Percentiles rank a stretch among this genome's conserved stretches.
Evolutionary conservation across 2,113 vertebrate genomes (phyloP).

Genomic region (Donacobius atricapilla): DNA sequence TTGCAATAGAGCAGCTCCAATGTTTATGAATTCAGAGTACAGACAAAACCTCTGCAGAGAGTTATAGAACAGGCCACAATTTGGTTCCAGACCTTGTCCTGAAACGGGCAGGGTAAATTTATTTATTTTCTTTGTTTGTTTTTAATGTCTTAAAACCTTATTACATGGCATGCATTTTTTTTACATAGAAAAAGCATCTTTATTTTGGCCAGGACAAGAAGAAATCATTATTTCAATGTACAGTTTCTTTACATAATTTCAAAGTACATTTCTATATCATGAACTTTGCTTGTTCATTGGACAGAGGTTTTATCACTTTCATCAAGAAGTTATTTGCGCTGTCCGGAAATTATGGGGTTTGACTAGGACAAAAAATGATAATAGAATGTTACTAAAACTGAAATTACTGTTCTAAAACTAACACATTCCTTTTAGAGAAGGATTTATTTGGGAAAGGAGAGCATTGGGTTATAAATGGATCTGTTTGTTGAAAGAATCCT

Average conservation of each 20-base stretch:
- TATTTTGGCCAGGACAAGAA: not conserved
- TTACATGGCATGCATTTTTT: not conserved
- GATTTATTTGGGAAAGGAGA: not conserved
- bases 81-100: not conserved
- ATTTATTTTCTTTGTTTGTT: fast-evolving
- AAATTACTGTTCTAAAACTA: not conserved
- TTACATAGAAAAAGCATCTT: fast-evolving
- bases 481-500: not conserved
- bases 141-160: fast-evolving
- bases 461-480: fast-evolving
- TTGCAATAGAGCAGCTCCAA: not conserved
- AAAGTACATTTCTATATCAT: not conserved
- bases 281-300: not conserved
- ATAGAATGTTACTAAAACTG: not conserved
- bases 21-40: not conserved
- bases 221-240: not conserved
- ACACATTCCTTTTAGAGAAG: not conserved
- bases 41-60: not conserved
- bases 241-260: not conserved
- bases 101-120: not conserved
- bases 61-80: not conserved
- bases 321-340: not conserved
- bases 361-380: fast-evolving
- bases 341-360: not conserved
- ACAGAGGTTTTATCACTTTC: not conserved